phyloP scores from a whole-genome alignment of 1,140 invertebrate species.

The Drosophila watanabei region DNA sequence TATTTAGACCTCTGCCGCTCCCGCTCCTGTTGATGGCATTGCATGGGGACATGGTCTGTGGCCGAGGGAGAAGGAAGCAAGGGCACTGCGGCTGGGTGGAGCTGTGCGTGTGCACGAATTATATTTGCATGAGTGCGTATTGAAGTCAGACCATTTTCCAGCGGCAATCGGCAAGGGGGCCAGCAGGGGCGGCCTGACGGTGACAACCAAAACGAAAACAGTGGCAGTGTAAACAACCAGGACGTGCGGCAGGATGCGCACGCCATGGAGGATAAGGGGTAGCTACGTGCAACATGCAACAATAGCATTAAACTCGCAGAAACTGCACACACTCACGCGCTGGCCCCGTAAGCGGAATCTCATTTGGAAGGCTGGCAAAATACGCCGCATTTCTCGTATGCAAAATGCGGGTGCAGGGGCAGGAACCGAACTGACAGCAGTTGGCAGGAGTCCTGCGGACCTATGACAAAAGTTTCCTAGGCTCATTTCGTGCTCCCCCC shows the following conservation, averaged over 20 bases:
- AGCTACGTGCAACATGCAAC: constrained; percentile 68
- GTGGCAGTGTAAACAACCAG: constrained; percentile 53
- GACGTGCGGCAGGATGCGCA: constrained; percentile 46
- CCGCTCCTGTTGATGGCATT: constrained; percentile 35
- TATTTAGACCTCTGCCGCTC: constrained; percentile 38
- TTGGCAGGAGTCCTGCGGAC: constrained; percentile 18
- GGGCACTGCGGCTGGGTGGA: constrained; percentile 6
- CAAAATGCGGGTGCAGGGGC: constrained; percentile 22
- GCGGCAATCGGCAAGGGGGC: constrained; percentile 18
- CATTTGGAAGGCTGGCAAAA: constrained; percentile 55
- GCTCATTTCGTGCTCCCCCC: constrained; percentile 37
- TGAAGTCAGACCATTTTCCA: constrained; percentile 48
- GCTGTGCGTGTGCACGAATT: constrained; percentile 53
- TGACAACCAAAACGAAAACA: constrained; percentile 62
- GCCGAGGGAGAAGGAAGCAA: neutral
- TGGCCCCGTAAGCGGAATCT: constrained; percentile 42
- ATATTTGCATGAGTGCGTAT: constrained; percentile 79
- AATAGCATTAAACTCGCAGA: constrained; percentile 58
- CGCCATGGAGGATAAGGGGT: constrained; percentile 1
- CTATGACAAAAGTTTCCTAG: constrained; percentile 34
- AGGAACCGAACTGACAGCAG: constrained; percentile 8
- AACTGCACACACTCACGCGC: constrained; percentile 1
- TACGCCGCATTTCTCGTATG: constrained; percentile 52
- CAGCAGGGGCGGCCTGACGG: constrained; percentile 25
- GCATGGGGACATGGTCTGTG: constrained; percentile 27